These are phyloP conservation scores for Cyclopterus lumpus DNA, from an alignment of 2,797 vertebrate genomes.

Conservation along the genomic window DNA sequence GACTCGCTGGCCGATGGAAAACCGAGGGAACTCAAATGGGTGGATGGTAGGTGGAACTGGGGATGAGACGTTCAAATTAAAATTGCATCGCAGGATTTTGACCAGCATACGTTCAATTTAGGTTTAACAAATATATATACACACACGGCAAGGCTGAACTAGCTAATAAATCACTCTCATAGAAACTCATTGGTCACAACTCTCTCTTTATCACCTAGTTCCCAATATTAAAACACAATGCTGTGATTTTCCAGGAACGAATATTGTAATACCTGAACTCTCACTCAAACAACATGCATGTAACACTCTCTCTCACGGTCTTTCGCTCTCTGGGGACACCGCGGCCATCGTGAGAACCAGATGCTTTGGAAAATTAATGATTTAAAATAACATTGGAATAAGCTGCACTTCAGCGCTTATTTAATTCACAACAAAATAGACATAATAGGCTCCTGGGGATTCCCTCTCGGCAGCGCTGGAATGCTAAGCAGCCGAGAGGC, in stretches of 20 bases:
- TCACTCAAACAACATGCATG: conserved; percentile 55
- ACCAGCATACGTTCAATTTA: neutral
- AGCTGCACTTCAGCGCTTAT: conserved; percentile 82
- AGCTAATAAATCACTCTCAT: conserved; percentile 16
- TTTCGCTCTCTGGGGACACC: conserved; percentile 73
- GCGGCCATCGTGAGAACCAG: conserved; percentile 75
- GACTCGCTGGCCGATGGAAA: conserved; percentile 97
- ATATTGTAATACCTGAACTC: conserved; percentile 46
- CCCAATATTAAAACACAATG: conserved; percentile 24
- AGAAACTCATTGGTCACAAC: conserved; percentile 25
- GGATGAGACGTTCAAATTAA: conserved; percentile 23
- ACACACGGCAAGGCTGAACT: no score
- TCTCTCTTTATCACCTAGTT: conserved; percentile 28
- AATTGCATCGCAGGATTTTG: neutral
- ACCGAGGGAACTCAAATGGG: conserved; percentile 96
- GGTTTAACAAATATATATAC: no score
- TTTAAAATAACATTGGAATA: conserved; percentile 83
- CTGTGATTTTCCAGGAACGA: conserved; percentile 29
- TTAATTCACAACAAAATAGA: conserved; percentile 87
- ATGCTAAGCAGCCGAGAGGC: conserved; percentile 84
- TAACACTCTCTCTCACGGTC: conserved; percentile 52
- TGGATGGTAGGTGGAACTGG: conserved; percentile 97
- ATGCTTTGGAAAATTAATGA: conserved; percentile 83
- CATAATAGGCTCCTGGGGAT: conserved; percentile 87
- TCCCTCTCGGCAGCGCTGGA: conserved; percentile 79